Evolutionary conservation across 2,888 invertebrate species (phyloP), one percentile per base, ranked within the genome.

Genomic region (Dryobota labecula): DNA sequence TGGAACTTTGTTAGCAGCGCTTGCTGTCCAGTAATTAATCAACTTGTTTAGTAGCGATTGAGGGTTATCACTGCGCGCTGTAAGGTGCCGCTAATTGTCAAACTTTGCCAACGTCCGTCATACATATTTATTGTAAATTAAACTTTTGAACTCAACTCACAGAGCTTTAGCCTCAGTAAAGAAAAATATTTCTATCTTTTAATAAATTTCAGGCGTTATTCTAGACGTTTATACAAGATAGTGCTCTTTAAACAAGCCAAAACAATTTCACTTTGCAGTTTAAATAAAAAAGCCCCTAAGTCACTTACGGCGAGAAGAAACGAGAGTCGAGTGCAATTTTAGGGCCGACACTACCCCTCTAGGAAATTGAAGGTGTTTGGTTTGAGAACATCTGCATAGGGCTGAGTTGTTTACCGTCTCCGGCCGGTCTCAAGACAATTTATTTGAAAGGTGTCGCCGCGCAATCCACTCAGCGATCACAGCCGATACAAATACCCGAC

Each of bases 391-490:
- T 95, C 94, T 94, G 94, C 95, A 95, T 94, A 92, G 90, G 88
- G 90, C 91, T 87, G 92, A 92, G 91, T 94, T 95, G 95, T 95
- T 95, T 95, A 95, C 94, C 89, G 91, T 89, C 90, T 89, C 90
- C 86, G 88, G 89, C 80, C 87, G 92, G 93, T 94, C 94, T 94
- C 96, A 91, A 91, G 92, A 95, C 96, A 96, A 96, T 96, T 94
- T 95, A 92, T 94, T 95, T 95, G 94, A 96, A 95, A 96, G 96
- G 95, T 95, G 94, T 95, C 94, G 91, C 89, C 84, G 91, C 88
- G 94, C 94, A 95, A 95, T 95, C 94, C 94, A 94, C 95, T 95
- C 92, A 90, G 88, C 92, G 89, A 93, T 91, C 92, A 89, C 86
- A 83, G 76, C 84, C 89, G 91, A 91, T 92, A 92, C 91, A 90